These are phyloP conservation scores for Meganola albula DNA, from an alignment of 2,888 invertebrate species.

Conservation along the genomic window DNA sequence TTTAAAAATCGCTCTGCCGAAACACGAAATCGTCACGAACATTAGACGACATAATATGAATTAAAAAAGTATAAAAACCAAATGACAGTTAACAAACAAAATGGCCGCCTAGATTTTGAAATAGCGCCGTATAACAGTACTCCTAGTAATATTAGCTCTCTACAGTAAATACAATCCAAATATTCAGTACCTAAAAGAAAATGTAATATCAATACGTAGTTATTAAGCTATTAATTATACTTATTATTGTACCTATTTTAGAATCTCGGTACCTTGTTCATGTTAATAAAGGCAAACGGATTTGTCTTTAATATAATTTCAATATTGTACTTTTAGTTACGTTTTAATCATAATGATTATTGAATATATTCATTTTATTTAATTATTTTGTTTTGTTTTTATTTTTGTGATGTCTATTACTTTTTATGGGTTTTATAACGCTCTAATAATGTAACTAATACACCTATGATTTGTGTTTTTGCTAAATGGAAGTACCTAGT, in stretches of 20 bases:
- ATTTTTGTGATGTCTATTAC: slow-evolving; percentile 54
- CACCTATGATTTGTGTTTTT: too few species aligned
- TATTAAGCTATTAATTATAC: slow-evolving; percentile 31
- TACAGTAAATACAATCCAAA: slow-evolving; percentile 41
- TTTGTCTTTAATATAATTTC: slow-evolving; percentile 51
- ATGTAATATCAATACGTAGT: slow-evolving; percentile 41
- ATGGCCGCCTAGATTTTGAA: slow-evolving; percentile 26
- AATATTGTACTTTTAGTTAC: slow-evolving; percentile 62
- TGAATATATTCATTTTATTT: slow-evolving; percentile 78
- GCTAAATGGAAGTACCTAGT: too few species aligned
- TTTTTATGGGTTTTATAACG: too few species aligned
- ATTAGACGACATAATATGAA: slow-evolving; percentile 33
- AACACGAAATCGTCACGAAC: slow-evolving; percentile 56
- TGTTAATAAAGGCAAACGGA: slow-evolving; percentile 30
- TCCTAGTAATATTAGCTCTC: slow-evolving; percentile 41
- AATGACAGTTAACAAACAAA: slow-evolving; percentile 20
- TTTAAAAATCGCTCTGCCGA: slow-evolving; percentile 58
- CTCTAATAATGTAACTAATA: too few species aligned
- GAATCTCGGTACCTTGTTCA: slow-evolving; percentile 68
- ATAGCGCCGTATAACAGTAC: slow-evolving; percentile 26
- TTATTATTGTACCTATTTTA: slow-evolving; percentile 51
- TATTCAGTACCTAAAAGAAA: slow-evolving; percentile 49
- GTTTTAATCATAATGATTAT: slow-evolving; percentile 65
- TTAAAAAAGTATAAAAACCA: slow-evolving; percentile 17
- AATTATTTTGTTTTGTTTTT: slow-evolving; percentile 72